These are phyloP conservation scores for Eretmochelys imbricata DNA, from an alignment of 2,113 vertebrate genomes.

Conservation along the genomic window DNA sequence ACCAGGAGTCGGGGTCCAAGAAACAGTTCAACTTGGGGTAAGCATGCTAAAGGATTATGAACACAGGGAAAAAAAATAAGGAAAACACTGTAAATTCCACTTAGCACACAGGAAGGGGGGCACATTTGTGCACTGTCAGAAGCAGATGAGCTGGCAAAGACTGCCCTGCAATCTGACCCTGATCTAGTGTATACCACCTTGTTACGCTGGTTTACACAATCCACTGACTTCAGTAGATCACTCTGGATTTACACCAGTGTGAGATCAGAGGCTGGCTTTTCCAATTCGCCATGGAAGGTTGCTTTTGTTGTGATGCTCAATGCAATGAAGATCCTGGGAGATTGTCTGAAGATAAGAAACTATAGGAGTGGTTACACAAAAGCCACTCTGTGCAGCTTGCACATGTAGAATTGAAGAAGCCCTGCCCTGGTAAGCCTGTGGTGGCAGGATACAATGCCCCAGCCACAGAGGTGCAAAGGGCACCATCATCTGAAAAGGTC, in stretches of 20 bases:
- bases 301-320: neutral
- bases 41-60: slow-evolving; percentile 41
- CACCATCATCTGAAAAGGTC: neutral
- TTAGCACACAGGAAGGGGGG: neutral
- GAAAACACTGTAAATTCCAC: slow-evolving; percentile 43
- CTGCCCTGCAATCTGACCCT: neutral
- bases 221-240: neutral
- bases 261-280: neutral
- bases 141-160: slow-evolving; percentile 18
- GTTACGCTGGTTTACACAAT: neutral
- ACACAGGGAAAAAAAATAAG: neutral
- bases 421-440: neutral
- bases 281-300: neutral
- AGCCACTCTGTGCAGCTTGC: neutral
- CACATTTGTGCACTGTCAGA: slow-evolving; percentile 12
- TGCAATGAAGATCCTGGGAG: neutral
- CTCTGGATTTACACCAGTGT: neutral
- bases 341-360: neutral
- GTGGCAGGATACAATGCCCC: rapidly evolving
- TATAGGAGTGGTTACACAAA: neutral
- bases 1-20: neutral
- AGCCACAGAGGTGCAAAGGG: rapidly evolving
- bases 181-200: rapidly evolving
- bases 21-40: slow-evolving; percentile 58
- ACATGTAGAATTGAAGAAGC: neutral